These are phyloP conservation scores for Cherax quadricarinatus DNA, from an alignment of 1,140 invertebrate genomes.

Conservation along the genomic window DNA sequence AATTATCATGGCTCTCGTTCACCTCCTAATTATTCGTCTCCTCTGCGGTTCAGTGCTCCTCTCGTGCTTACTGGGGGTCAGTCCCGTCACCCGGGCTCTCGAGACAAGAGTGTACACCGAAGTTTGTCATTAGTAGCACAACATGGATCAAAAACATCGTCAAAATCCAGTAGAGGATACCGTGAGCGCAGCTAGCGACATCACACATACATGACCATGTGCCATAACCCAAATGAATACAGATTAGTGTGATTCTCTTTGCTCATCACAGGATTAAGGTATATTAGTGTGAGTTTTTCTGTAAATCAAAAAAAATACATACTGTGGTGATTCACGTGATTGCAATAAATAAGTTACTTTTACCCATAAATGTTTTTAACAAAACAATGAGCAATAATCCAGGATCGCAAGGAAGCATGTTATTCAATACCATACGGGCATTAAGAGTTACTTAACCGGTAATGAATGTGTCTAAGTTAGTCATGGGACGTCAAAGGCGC, in stretches of 20 bases:
- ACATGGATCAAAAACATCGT: background rate
- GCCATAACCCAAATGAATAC: conserved; percentile 59
- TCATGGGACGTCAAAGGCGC: too few relatives aligned
- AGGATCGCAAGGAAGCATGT: background rate
- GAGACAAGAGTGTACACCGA: conserved; percentile 19
- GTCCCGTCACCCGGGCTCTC: background rate
- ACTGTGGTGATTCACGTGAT: too few relatives aligned
- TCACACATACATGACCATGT: conserved; percentile 29
- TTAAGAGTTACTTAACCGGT: too few relatives aligned
- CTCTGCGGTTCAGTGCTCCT: background rate
- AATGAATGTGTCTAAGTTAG: too few relatives aligned
- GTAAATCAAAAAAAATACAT: too few relatives aligned
- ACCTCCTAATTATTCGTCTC: background rate
- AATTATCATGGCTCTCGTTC: background rate
- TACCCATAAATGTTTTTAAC: background rate
- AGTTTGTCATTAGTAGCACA: background rate
- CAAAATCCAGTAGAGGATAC: conserved; percentile 27
- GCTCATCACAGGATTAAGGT: background rate
- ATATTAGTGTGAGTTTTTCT: too few relatives aligned
- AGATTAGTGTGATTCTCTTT: conserved; percentile 40
- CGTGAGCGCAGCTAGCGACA: conserved; percentile 32
- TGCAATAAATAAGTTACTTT: too few relatives aligned
- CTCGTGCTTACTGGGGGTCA: background rate
- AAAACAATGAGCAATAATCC: background rate
- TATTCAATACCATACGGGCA: too few relatives aligned